Percentiles rank a stretch among this genome's conserved stretches.
phyloP scores from a whole-genome alignment of 1,140 invertebrate genomes.

The Diprion similis region DNA sequence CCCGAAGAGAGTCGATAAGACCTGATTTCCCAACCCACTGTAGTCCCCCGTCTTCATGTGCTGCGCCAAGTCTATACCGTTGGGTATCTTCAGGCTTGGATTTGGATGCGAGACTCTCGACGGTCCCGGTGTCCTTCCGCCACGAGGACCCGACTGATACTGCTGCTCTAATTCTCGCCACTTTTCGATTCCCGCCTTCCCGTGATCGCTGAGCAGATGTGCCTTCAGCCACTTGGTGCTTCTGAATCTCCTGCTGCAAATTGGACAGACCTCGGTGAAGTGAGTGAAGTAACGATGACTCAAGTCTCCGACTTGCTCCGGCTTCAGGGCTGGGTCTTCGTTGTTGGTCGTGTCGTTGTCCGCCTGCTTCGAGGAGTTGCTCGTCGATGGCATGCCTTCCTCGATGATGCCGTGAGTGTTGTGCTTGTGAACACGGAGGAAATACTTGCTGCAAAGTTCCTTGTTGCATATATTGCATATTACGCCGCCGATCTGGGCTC shows the following conservation, averaged over 20 bases:
- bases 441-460: slow-evolving; percentile 97
- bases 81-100: slow-evolving; percentile 69
- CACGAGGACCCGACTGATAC: slow-evolving; percentile 50
- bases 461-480: slow-evolving; percentile 98
- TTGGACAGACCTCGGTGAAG: slow-evolving; percentile 82
- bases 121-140: slow-evolving; percentile 20
- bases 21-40: slow-evolving; percentile 59
- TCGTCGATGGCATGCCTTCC: slow-evolving; percentile 60
- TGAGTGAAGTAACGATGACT: slow-evolving; percentile 72
- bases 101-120: slow-evolving; percentile 53
- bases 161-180: slow-evolving; percentile 71
- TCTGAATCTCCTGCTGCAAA: slow-evolving; percentile 87
- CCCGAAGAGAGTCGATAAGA: slow-evolving; percentile 68
- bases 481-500: slow-evolving; percentile 89
- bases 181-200: slow-evolving; percentile 74
- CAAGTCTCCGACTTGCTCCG: slow-evolving; percentile 64
- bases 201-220: slow-evolving; percentile 88
- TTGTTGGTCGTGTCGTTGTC: slow-evolving; percentile 36
- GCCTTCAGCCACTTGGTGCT: slow-evolving; percentile 90
- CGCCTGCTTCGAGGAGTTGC: slow-evolving; percentile 41
- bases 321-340: slow-evolving; percentile 64
- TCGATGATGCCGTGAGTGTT: slow-evolving; percentile 96
- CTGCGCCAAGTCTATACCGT: slow-evolving; percentile 57
- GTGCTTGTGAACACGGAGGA: slow-evolving; percentile 94
- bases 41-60: slow-evolving; percentile 46